Percentiles rank a stretch among this genome's conserved stretches.
These are phyloP conservation scores for Turritopsis dohrnii DNA, from an alignment of 30 jellyfish, hydroid and myxozoan species.

Conservation along the genomic window DNA sequence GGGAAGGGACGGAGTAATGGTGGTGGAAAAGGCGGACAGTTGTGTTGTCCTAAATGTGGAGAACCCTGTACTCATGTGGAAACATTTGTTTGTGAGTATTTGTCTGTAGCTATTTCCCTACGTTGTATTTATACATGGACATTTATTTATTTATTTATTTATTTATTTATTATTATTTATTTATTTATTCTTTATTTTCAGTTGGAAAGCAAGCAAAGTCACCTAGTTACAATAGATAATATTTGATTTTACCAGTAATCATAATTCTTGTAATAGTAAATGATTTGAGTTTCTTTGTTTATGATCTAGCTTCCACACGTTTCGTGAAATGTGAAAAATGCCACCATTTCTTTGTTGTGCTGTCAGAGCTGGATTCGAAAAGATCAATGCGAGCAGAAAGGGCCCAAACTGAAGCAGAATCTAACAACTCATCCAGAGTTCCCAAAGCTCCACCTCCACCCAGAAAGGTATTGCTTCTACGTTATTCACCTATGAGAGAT, in stretches of 20 bases:
- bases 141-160: too few species aligned
- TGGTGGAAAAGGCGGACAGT: slow-evolving; percentile 80
- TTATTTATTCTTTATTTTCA: too few species aligned
- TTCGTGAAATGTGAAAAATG: slow-evolving; percentile 97
- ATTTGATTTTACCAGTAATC: too few species aligned
- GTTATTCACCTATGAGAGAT: too few species aligned
- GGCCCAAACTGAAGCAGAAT: slow-evolving; percentile 37
- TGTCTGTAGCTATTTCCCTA: background rate
- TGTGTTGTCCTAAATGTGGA: slow-evolving; percentile 97
- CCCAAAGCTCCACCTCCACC: slow-evolving; percentile 88
- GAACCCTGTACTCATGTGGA: slow-evolving; percentile 98
- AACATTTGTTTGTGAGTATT: slow-evolving; percentile 89
- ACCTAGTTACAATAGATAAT: too few species aligned
- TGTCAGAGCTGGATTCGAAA: slow-evolving; percentile 92
- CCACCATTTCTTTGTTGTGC: slow-evolving; percentile 92
- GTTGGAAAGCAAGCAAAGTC: too few species aligned
- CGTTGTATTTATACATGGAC: too few species aligned
- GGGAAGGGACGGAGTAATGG: slow-evolving; percentile 55
- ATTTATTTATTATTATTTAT: too few species aligned
- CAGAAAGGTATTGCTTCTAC: slow-evolving; percentile 49
- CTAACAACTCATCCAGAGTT: background rate
- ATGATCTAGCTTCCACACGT: slow-evolving; percentile 82
- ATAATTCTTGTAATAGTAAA: too few species aligned
- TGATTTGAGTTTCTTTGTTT: too few species aligned
- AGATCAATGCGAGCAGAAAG: slow-evolving; percentile 62